A percentile compares a stretch with the other conserved stretches of the same genome.
These are phyloP conservation scores for Macrochelys suwanniensis DNA, from an alignment of 2,797 vertebrate species.

Conservation along the genomic window DNA sequence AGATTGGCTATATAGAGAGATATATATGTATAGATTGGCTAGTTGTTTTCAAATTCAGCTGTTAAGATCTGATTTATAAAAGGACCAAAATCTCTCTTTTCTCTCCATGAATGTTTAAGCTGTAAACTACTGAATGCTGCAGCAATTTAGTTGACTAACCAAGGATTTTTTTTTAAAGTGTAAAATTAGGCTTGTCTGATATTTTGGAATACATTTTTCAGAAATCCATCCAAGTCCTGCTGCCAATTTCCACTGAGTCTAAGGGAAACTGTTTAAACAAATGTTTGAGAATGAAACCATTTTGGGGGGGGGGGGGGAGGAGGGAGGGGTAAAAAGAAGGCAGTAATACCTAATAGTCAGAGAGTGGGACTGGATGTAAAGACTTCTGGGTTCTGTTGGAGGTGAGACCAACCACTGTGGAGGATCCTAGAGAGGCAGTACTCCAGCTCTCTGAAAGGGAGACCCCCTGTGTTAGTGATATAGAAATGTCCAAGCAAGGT, in stretches of 20 bases:
- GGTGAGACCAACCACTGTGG: not conserved
- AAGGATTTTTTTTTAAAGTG: not conserved
- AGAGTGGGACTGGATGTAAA: not conserved
- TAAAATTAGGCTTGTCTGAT: not conserved
- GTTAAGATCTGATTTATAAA: slow-evolving; percentile 49
- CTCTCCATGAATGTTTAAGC: slow-evolving; percentile 31
- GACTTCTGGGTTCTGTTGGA: not conserved
- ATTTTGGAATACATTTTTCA: slow-evolving; percentile 35
- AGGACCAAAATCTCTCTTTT: slow-evolving; percentile 40
- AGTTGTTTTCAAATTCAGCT: slow-evolving; percentile 67
- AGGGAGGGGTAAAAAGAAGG: too few species aligned
- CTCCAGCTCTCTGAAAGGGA: not conserved
- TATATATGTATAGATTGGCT: slow-evolving; percentile 44
- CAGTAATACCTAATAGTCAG: not conserved
- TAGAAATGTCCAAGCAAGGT: not conserved
- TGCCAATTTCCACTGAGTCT: not conserved
- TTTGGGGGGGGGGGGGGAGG: too few species aligned
- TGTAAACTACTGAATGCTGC: not conserved
- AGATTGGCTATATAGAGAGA: slow-evolving; percentile 5
- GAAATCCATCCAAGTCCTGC: not conserved
- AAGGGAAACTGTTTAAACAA: not conserved
- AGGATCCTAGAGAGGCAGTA: not conserved
- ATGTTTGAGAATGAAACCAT: not conserved
- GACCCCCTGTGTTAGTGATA: not conserved
- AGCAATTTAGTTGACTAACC: slow-evolving; percentile 28